Base-by-base conservation (phyloP, 2,113 vertebrate species). In the Uria aalge region DNA sequence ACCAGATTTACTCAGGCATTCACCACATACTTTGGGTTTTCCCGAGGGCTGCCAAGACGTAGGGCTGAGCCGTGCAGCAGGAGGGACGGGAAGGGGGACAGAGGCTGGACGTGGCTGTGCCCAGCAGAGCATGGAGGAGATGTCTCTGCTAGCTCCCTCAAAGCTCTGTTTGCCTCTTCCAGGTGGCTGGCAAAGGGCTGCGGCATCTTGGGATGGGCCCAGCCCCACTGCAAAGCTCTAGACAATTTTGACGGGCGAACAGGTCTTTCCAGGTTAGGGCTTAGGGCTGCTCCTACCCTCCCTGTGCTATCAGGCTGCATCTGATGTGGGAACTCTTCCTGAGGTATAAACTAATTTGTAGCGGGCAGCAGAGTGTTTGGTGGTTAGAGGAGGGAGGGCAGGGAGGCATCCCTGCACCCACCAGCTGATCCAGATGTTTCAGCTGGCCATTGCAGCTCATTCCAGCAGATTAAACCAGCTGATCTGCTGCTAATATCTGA, bases 271-370 rank as follows among this genome's bases (percentile, higher is more conserved):
- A 97, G 95, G 94, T 93, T 53, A 30, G 86, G 74, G 88, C 83
- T 97, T 53, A 30, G 86, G 74, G 88, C 83, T 97, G 94, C 85
- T 97, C 92, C 88, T 90, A n/a, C 91, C 32, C 73, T 94, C 80
- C 93, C 75, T 32, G 11, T 38, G 92, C 83, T 75, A 85, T 95
- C 91, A 92, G 47, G 48, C 26, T 93, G 83, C 88, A 93, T 88
- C 96, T 77, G 88, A 63, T 83, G 88, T 92, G 93, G 78, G 82
- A 93, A 15, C 29, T n/a, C 93, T 66, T 80, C 78, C 63, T 50
- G 45, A 66, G 67, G 88, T 94, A 79, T 66, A 93, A 92, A 96
- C 81, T 50, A 95, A 95, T 97, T 97, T 97, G 96, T 95, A 97
- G 93, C 2, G 92, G 96, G 86, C 89, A 95, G 80, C 62, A 30